These are phyloP conservation scores for Pituophis catenifer DNA, from an alignment of 2,113 vertebrate species.

Conservation along the genomic window DNA sequence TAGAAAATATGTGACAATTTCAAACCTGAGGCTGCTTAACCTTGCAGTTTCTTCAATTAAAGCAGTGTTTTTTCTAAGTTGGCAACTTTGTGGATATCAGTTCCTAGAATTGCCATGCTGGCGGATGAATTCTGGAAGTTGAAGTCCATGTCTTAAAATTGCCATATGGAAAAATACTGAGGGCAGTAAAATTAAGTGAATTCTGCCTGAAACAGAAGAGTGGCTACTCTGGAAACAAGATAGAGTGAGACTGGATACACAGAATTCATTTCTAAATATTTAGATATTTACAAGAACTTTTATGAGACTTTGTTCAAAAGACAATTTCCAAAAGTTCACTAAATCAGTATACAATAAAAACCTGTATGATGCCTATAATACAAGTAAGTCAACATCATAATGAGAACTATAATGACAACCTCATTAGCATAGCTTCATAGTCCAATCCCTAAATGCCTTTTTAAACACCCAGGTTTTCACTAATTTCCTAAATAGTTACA, in stretches of 20 bases:
- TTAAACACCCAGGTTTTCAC: not conserved
- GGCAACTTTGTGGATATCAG: not conserved
- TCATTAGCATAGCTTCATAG: not conserved
- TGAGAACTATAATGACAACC: not conserved
- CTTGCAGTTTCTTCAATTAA: not conserved
- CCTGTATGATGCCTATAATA: not conserved
- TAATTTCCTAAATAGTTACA: not conserved
- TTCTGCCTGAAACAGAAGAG: not conserved
- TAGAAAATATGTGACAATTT: not conserved
- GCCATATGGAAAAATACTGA: not conserved
- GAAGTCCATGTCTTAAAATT: not conserved
- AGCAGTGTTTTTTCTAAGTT: not conserved
- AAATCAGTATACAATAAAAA: not conserved
- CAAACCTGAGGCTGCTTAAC: not conserved
- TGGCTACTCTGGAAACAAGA: not conserved
- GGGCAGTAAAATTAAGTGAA: not conserved
- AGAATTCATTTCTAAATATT: not conserved
- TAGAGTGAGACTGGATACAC: not conserved
- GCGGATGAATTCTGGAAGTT: not conserved
- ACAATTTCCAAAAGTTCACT: not conserved
- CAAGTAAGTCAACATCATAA: not conserved
- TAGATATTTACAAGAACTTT: not conserved
- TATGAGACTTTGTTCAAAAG: not conserved
- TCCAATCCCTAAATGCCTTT: not conserved
- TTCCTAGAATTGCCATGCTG: not conserved